Conservation (phyloP, 2,113 vertebrate genomes). For the Columbina picui region DNA sequence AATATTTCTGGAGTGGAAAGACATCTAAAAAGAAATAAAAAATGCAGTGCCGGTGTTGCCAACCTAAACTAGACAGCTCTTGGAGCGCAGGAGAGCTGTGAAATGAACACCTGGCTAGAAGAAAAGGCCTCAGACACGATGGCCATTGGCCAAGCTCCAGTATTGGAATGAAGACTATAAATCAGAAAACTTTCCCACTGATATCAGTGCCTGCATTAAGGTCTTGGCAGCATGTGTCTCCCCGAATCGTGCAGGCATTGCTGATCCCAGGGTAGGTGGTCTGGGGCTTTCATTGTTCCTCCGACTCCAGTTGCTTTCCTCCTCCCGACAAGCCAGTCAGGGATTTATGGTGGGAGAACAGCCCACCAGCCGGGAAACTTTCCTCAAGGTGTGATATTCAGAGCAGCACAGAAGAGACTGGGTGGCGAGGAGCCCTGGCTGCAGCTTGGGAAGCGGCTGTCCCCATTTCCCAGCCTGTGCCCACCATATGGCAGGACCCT, state of each 20-base stretch:
- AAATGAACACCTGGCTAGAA: constrained; percentile 24
- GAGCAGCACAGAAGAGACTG: neutral
- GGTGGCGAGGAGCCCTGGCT: neutral
- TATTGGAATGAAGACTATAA: neutral
- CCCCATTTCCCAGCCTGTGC: rapidly evolving
- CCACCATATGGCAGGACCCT: neutral
- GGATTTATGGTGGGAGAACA: neutral
- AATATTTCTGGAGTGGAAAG: neutral
- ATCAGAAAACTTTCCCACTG: neutral
- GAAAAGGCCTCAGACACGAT: neutral
- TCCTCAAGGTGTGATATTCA: neutral
- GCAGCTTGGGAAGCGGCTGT: neutral
- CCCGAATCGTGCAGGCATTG: neutral
- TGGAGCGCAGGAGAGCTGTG: neutral
- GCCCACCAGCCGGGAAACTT: neutral
- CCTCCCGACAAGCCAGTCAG: neutral
- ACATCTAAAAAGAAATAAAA: neutral
- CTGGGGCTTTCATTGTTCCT: neutral
- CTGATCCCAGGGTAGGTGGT: neutral
- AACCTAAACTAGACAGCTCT: neutral
- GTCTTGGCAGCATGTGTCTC: neutral
- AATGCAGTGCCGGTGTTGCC: neutral
- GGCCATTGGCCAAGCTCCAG: neutral
- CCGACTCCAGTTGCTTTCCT: neutral
- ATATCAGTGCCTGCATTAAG: neutral